These are phyloP conservation scores for Trachelus iudaicus DNA, from an alignment of 2,888 invertebrate genomes.

Conservation along the genomic window DNA sequence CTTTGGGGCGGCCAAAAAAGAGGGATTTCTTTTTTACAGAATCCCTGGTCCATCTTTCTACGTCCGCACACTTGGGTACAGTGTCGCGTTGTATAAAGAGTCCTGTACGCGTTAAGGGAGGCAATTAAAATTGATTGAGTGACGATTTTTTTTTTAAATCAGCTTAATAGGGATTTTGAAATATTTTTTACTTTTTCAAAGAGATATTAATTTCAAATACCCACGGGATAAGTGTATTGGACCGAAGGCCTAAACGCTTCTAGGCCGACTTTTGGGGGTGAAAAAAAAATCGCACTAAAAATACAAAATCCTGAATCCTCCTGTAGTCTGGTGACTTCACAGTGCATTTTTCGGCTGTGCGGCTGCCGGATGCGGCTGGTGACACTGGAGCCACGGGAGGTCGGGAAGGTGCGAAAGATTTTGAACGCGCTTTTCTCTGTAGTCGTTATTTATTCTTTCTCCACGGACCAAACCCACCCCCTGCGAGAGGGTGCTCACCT, in stretches of 20 bases:
- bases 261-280: neutral
- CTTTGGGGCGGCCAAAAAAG: conserved; percentile 22
- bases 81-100: no score
- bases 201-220: no score
- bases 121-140: no score
- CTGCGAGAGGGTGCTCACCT: conserved; percentile 24
- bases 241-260: neutral
- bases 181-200: no score
- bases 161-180: no score
- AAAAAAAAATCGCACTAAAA: no score
- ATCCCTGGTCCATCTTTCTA: neutral
- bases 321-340: no score
- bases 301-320: no score
- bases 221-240: no score
- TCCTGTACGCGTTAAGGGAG: no score
- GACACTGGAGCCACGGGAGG: conserved; percentile 34
- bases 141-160: no score
- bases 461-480: neutral
- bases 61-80: no score
- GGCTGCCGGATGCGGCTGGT: conserved; percentile 35
- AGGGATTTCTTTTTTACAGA: conserved; percentile 8
- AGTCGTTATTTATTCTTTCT: conserved; percentile 8
- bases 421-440: conserved; percentile 32
- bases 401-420: conserved; percentile 39
- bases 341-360: neutral